Conservation (phyloP, 1,140 invertebrate genomes). For the Bombus fervidus region DNA sequence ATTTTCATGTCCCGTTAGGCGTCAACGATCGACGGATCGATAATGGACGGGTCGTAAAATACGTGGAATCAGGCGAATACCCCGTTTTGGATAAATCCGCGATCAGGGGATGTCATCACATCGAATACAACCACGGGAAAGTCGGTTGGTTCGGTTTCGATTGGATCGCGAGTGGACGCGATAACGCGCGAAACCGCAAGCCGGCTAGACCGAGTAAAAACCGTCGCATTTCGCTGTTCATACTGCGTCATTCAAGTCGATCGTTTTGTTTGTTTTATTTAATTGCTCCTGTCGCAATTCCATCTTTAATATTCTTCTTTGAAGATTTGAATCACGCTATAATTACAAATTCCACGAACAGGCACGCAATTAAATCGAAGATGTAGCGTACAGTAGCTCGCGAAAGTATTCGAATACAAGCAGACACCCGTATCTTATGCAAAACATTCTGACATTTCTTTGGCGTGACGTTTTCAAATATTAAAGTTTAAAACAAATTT, state of each 20-base stretch:
- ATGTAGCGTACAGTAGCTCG: background rate
- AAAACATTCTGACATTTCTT: background rate
- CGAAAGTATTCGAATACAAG: background rate
- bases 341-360: background rate
- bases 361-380: background rate
- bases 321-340: background rate
- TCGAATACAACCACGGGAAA: background rate
- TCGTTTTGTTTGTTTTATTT: background rate
- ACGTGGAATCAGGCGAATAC: background rate
- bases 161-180: background rate
- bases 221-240: background rate
- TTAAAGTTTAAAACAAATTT: too few relatives aligned
- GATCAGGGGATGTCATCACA: background rate
- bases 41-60: background rate
- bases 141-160: background rate
- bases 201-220: background rate
- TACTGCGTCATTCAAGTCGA: background rate
- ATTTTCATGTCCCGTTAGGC: constrained; percentile 47
- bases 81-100: background rate
- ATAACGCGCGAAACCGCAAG: constrained; percentile 19
- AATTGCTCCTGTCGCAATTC: background rate
- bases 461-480: too few relatives aligned
- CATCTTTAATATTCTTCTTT: background rate
- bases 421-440: background rate
- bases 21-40: constrained; percentile 53